A percentile compares a stretch with the other conserved stretches of the same genome.
Conservation (phyloP, 2,797 vertebrate species). For the Lemur catta region DNA sequence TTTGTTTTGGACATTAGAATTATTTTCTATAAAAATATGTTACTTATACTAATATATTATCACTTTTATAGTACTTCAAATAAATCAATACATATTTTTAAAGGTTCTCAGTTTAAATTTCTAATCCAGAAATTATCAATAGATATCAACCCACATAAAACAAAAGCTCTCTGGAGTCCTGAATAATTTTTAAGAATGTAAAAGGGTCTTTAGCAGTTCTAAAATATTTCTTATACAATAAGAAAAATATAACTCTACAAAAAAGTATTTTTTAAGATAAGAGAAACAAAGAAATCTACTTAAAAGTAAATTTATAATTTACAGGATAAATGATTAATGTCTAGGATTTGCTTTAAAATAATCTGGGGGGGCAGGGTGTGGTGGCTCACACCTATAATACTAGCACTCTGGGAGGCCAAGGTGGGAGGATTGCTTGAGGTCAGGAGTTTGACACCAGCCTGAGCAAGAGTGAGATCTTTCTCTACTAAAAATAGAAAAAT, state of each 20-base stretch:
- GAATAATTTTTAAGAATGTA: background rate
- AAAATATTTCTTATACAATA: slow-evolving; percentile 10
- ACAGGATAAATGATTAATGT: background rate
- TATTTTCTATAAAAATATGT: background rate
- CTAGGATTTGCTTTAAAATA: slow-evolving; percentile 20
- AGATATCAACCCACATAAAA: background rate
- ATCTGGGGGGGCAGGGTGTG: background rate
- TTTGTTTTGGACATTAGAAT: background rate
- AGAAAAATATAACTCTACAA: background rate
- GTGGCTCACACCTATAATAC: too few species aligned
- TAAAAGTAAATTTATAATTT: slow-evolving; percentile 40
- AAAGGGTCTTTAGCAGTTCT: background rate
- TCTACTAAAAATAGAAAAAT: too few species aligned
- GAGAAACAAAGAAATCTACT: slow-evolving; percentile 4
- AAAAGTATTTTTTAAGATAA: background rate
- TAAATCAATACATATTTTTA: background rate
- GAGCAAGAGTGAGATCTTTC: too few species aligned
- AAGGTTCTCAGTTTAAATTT: slow-evolving; percentile 1
- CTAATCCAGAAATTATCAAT: slow-evolving; percentile 13
- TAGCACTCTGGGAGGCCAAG: too few species aligned
- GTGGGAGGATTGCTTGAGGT: too few species aligned
- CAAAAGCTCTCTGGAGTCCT: background rate
- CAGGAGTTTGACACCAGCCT: too few species aligned
- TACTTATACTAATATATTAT: background rate
- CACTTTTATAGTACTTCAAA: background rate